Evolutionary conservation across 2,113 vertebrate genomes (phyloP).

Genomic region (Brachionichthys hirsutus): DNA sequence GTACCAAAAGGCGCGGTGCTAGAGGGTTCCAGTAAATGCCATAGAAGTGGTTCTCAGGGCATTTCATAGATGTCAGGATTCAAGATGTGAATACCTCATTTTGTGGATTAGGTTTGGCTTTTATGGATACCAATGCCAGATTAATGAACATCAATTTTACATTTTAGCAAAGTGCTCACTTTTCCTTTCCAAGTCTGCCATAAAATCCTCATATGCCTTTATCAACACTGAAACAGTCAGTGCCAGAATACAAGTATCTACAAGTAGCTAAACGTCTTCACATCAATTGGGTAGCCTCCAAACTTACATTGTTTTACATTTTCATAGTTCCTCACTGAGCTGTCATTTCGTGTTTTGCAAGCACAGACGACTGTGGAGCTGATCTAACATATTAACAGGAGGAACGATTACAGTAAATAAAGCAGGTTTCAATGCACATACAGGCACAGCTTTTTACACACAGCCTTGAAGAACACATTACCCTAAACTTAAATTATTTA

Average conservation of each 20-base stretch:
- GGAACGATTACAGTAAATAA: background rate
- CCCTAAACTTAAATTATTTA: background rate
- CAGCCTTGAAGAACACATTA: background rate
- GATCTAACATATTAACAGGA: no score
- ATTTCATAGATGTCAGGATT: background rate
- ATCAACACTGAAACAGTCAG: background rate
- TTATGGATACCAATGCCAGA: no score
- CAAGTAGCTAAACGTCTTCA: background rate
- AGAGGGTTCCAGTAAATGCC: slow-evolving; percentile 38
- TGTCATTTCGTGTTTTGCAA: no score
- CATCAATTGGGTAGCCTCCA: no score
- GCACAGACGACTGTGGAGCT: background rate
- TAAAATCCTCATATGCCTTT: background rate
- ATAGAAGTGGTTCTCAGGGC: slow-evolving; percentile 54
- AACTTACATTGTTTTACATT: no score
- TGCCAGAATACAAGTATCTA: background rate
- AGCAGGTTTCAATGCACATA: slow-evolving; percentile 1
- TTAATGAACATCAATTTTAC: no score
- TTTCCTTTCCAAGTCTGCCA: background rate
- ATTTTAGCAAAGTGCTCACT: no score
- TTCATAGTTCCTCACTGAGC: no score
- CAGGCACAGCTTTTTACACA: background rate
- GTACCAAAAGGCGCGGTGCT: slow-evolving; percentile 1
- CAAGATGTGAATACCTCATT: background rate
- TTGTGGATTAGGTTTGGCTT: no score